A percentile compares a stretch with the other conserved stretches of the same genome.
Conservation (phyloP, 2,888 invertebrate species). For the Luperina testacea region DNA sequence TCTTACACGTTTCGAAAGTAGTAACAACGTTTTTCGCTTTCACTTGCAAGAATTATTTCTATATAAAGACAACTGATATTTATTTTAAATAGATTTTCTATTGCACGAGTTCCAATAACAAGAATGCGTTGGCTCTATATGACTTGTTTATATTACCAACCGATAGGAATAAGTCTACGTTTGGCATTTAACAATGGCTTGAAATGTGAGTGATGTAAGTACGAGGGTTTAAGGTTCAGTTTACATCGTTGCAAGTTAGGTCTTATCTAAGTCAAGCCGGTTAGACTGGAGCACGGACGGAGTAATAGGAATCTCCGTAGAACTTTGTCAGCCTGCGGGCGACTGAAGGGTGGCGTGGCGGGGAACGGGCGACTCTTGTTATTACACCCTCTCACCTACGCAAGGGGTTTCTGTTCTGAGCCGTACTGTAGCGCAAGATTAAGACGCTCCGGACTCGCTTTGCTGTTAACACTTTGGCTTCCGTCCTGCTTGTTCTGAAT, state of each 20-base stretch:
- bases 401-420: slow-evolving; percentile 84
- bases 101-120: slow-evolving; percentile 6
- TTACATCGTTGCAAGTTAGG: slow-evolving; percentile 79
- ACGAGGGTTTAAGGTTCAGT: slow-evolving; percentile 77
- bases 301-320: slow-evolving; percentile 86
- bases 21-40: slow-evolving; percentile 77
- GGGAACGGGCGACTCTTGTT: slow-evolving; percentile 83
- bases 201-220: slow-evolving; percentile 73
- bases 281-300: slow-evolving; percentile 81
- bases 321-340: slow-evolving; percentile 85
- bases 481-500: slow-evolving; percentile 79
- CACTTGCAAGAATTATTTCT: slow-evolving; percentile 60
- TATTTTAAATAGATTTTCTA: background rate
- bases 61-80: slow-evolving; percentile 5
- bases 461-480: slow-evolving; percentile 84
- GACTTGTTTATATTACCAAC: slow-evolving; percentile 68
- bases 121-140: slow-evolving; percentile 12
- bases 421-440: slow-evolving; percentile 86
- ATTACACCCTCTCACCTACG: slow-evolving; percentile 89
- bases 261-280: slow-evolving; percentile 84
- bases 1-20: slow-evolving; percentile 78
- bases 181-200: slow-evolving; percentile 69
- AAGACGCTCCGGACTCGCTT: slow-evolving; percentile 86
- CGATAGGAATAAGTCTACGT: slow-evolving; percentile 70
- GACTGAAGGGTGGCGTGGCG: slow-evolving; percentile 77